Base-by-base conservation (phyloP, 2,113 vertebrate genomes). In the Varanus komodoensis region DNA sequence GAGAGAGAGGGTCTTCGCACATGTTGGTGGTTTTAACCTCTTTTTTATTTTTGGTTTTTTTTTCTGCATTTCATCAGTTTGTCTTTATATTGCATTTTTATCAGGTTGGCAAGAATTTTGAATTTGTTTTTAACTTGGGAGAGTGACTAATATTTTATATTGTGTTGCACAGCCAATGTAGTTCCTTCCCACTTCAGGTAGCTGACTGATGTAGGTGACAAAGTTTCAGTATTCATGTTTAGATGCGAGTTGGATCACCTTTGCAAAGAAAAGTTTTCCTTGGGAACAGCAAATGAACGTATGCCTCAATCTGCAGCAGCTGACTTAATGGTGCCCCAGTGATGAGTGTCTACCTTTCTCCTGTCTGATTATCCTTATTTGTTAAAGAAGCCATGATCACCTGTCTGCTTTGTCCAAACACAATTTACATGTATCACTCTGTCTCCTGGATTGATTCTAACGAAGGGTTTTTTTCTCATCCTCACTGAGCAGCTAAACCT, bases 401-500 rank as follows among this genome's bases (percentile, higher is more conserved):
- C 3, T 87, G 17, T 0, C 6, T 25, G 9, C 9, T 90, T 87
- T 54, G 54, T 75, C 68, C 87, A 52, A 21, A 61, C 61, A 64
- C 61, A 61, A 14, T 52, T 44, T 85, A 38, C 61, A 21, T 61
- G 34, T 82, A 32, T 8, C 14, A 17, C 4, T 15, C 8, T 64
- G 34, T 21, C 87, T 89, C 89, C 4, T 0, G 0, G 0, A 25
- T 2, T 0, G 27, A n/a, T 17, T 87, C 87, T 87, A 91, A 75
- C 38, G n/a, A 5, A 44, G 78, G 0, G 5, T 71, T 11, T 6
- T 87, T 83, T 0, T 82, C 81, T 82, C 94, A 19, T 0, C 86
- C 73, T 89, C 17, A 91, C 91, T 68, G 0, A 52, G 81, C 95
- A 98, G 98, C 98, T 99, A 95, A 99, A 99, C 97, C 97, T 98